Conservation (phyloP, 2,113 vertebrate species). For the Leptobrachium ailaonicum region DNA sequence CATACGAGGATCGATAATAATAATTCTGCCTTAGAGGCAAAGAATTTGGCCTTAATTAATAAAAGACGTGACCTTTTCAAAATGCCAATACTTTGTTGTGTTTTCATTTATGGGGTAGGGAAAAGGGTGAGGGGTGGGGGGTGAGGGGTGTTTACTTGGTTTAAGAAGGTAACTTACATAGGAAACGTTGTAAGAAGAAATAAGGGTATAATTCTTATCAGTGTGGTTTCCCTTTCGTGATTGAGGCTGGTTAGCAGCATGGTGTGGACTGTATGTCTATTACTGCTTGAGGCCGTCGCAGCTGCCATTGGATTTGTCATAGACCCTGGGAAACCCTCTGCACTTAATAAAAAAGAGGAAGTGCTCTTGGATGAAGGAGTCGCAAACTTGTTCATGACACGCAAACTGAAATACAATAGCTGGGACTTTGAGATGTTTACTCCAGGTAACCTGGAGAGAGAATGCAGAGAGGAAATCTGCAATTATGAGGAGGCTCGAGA, state of each 20-base stretch:
- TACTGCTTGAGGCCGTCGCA: constrained; percentile 16
- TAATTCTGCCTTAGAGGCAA: too few species aligned
- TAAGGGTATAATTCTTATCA: too few species aligned
- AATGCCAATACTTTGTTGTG: too few species aligned
- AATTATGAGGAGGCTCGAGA: constrained; percentile 83
- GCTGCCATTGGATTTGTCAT: not conserved
- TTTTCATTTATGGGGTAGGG: too few species aligned
- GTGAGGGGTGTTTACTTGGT: too few species aligned
- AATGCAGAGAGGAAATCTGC: constrained; percentile 80
- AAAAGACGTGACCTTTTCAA: too few species aligned
- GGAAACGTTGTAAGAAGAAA: too few species aligned
- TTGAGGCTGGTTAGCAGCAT: not conserved
- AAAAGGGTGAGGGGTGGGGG: too few species aligned
- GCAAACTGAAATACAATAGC: constrained; percentile 73
- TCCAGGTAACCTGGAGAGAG: constrained; percentile 77
- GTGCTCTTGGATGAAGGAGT: constrained; percentile 67
- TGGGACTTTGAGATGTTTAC: constrained; percentile 73
- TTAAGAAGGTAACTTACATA: too few species aligned
- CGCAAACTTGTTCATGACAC: constrained; percentile 74
- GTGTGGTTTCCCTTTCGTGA: too few species aligned
- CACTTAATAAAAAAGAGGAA: not conserved
- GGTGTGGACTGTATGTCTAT: constrained; percentile 17
- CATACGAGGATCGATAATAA: too few species aligned
- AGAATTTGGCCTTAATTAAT: too few species aligned
- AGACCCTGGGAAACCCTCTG: not conserved